These are phyloP conservation scores for Empidonax alnorum DNA, from an alignment of 2,113 vertebrate genomes.

Conservation along the genomic window DNA sequence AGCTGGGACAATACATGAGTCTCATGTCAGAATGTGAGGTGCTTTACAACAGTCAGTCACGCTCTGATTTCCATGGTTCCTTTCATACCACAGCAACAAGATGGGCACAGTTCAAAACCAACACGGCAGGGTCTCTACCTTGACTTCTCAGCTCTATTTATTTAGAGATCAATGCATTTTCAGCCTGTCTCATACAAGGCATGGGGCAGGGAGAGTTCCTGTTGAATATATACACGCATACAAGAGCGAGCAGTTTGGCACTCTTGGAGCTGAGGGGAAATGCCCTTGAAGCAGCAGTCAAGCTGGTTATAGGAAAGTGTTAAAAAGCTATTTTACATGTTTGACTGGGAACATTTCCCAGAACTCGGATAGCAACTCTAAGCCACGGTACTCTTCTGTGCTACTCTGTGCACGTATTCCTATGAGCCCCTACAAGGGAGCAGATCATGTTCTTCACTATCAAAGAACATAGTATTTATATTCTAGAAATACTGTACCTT, in stretches of 20 bases:
- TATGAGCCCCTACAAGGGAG: slow-evolving; percentile 34
- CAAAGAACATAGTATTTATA: slow-evolving; percentile 34
- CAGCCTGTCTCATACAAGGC: slow-evolving; percentile 19
- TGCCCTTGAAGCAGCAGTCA: slow-evolving; percentile 56
- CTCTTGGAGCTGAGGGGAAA: neutral
- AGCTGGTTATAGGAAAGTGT: slow-evolving; percentile 60
- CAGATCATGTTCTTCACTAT: slow-evolving; percentile 41
- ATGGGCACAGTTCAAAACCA: slow-evolving; percentile 8
- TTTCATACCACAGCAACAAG: neutral
- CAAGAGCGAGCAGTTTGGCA: slow-evolving; percentile 59
- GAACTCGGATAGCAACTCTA: slow-evolving; percentile 27
- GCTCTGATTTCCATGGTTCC: neutral
- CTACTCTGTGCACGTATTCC: slow-evolving; percentile 3
- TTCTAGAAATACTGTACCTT: slow-evolving; percentile 62
- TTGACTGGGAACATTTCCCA: slow-evolving; percentile 44
- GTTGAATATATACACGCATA: neutral
- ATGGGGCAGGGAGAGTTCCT: neutral
- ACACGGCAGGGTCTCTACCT: neutral
- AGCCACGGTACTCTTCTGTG: slow-evolving; percentile 26
- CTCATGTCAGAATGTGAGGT: neutral
- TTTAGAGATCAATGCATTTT: neutral
- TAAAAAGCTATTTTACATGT: slow-evolving; percentile 65
- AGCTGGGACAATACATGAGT: neutral
- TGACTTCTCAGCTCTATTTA: slow-evolving; percentile 25
- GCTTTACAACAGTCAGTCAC: neutral